Base-by-base conservation (phyloP, 2,888 invertebrate species). In the Aricia artaxerxes region DNA sequence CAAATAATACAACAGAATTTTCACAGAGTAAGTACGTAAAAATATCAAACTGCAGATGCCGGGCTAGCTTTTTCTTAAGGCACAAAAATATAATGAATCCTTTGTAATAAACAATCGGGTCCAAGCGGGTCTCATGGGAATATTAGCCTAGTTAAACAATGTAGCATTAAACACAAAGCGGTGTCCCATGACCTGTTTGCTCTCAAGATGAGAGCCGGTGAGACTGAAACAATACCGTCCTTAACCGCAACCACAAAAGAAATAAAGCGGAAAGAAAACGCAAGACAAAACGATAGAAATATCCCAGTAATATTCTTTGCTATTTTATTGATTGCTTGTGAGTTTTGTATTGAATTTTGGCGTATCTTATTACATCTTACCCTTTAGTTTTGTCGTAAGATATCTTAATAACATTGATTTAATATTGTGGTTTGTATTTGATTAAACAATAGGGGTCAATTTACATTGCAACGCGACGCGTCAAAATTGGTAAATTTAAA, bases 101-200 rank as follows among this genome's bases (percentile, higher is more conserved):
- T 64, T 78, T 73, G 73, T 73, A 40, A 73, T 73, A 40, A 75
- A 78, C 40, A 44, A 75, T 75, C 78, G 73, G 60, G 73, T 61
- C 78, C 44, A 60, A 73, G 57, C 57, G 73, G 73, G 79, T 87
- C 88, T 86, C 91, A 88, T 89, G 91, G 90, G 91, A 91, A 90
- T 87, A 86, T 86, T 87, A 86, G 85, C 86, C 86, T 87, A 87
- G 86, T 90, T 87, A 90, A 92, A 93, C 92, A 92, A 89, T 88
- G 85, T 78, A 75, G 85, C 84, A 82, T 81, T 85, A 84, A 87
- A 88, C 69, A 90, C 90, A 90, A 91, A 87, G 89, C 83, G 87
- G 85, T 87, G 85, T 85, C 86, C 85, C 85, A 84, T 89, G 88
- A 88, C 86, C 88, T 89, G 91, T 91, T 90, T 91, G 89, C 90